phyloP scores from a whole-genome alignment of 2,888 invertebrate genomes.

The Subacronicta megacephala region DNA sequence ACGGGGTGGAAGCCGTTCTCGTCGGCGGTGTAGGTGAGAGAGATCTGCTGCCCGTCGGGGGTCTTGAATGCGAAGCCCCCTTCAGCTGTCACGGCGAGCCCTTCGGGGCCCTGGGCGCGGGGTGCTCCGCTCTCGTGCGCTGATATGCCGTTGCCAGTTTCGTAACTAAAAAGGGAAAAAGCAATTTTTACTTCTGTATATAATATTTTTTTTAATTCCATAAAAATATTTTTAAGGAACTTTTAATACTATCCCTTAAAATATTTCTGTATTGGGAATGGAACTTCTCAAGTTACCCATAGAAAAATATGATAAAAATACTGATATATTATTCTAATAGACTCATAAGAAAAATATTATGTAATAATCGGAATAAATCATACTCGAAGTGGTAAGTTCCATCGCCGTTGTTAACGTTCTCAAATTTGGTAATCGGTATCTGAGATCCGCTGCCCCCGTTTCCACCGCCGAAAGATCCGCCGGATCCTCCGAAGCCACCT shows the following conservation, averaged over 20 bases:
- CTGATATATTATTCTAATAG: too few relatives aligned
- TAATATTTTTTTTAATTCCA: too few relatives aligned
- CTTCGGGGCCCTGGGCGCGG: conserved; percentile 88
- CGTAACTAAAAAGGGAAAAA: conserved; percentile 88
- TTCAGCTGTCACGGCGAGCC: conserved; percentile 89
- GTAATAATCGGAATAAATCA: conserved; percentile 34
- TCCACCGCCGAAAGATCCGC: conserved; percentile 50
- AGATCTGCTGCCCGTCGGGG: conserved; percentile 91
- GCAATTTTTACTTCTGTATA: too few relatives aligned
- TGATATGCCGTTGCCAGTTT: conserved; percentile 92
- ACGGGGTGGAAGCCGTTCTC: conserved; percentile 93
- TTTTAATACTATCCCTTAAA: too few relatives aligned
- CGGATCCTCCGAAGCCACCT: conserved; percentile 52
- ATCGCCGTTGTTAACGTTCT: conserved; percentile 91
- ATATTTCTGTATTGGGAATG: too few relatives aligned
- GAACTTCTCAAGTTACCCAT: too few relatives aligned
- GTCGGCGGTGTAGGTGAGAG: conserved; percentile 92
- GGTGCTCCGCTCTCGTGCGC: conserved; percentile 90
- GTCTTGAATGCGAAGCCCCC: conserved; percentile 92
- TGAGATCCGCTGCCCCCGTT: conserved; percentile 78
- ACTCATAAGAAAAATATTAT: neutral
- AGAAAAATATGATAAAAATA: too few relatives aligned
- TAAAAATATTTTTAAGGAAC: too few relatives aligned
- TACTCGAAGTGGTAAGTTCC: conserved; percentile 91
- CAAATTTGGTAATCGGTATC: conserved; percentile 90